Evolutionary conservation across 2,113 vertebrate species (phyloP).

Genomic region (Microtus oregoni): DNA sequence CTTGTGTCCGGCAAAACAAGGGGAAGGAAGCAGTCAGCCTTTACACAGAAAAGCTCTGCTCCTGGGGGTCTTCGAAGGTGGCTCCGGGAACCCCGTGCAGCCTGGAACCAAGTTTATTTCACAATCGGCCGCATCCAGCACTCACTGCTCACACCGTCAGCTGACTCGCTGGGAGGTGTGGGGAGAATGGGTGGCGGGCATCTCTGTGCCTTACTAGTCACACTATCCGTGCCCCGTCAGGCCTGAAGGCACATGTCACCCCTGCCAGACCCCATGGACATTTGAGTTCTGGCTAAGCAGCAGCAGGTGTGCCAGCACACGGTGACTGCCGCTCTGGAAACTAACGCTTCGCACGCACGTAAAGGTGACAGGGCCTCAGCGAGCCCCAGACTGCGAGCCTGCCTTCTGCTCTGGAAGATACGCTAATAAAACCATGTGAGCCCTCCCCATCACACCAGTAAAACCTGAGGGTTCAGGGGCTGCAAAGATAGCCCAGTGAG

Average conservation of each 20-base stretch:
- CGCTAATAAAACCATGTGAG: not conserved
- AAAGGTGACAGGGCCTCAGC: not conserved
- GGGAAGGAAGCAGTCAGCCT: not conserved
- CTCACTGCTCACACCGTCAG: not conserved
- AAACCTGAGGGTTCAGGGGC: not conserved
- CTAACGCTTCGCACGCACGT: fast-evolving
- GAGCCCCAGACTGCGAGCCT: not conserved
- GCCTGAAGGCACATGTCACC: not conserved
- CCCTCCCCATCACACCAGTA: not conserved
- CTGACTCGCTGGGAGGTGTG: not conserved
- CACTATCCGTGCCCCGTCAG: not conserved
- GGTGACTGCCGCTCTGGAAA: not conserved
- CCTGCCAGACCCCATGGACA: not conserved
- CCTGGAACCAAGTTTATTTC: not conserved
- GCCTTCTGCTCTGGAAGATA: not conserved
- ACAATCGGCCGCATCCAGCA: not conserved
- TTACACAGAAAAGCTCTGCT: not conserved
- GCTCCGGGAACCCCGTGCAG: not conserved
- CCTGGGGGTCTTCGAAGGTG: not conserved
- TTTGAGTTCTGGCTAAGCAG: not conserved
- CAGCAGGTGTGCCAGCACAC: not conserved
- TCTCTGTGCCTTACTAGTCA: not conserved
- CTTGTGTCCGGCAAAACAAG: not conserved
- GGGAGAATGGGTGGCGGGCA: not conserved
- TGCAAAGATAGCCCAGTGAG: not conserved